These are phyloP conservation scores for Pterostichus madidus DNA, from an alignment of 2,888 invertebrate genomes.

Conservation along the genomic window DNA sequence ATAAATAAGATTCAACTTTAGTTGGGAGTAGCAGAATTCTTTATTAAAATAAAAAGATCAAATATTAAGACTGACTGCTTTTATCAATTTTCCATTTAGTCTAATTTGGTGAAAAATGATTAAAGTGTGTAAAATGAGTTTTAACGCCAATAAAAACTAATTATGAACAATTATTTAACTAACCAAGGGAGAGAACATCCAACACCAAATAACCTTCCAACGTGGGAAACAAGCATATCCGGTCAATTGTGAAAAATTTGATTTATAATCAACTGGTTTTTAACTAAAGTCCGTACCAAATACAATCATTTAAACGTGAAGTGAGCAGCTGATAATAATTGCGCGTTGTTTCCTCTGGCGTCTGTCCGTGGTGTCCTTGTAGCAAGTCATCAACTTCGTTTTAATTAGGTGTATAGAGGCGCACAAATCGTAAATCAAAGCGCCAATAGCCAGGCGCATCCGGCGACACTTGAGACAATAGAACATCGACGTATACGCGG, in stretches of 20 bases:
- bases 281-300: no score
- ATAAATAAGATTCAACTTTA: no score
- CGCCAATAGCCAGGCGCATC: conserved; percentile 44
- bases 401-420: conserved; percentile 38
- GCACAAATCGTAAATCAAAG: conserved; percentile 41
- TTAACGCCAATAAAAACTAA: no score
- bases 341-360: conserved; percentile 13
- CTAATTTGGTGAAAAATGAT: no score
- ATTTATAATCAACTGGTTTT: background rate
- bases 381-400: conserved; percentile 45
- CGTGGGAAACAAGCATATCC: conserved; percentile 6
- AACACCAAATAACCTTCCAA: background rate
- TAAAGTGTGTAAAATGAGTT: no score
- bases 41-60: no score
- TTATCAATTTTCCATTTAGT: no score
- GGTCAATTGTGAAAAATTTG: conserved; percentile 10
- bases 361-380: conserved; percentile 4
- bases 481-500: conserved; percentile 9
- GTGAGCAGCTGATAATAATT: background rate
- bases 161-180: no score
- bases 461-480: conserved; percentile 30
- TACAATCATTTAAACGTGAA: background rate
- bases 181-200: no score
- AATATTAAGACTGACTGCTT: no score
- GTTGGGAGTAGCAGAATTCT: no score